Percentiles rank a stretch among this genome's conserved stretches.
Evolutionary conservation across 2,113 vertebrate genomes (phyloP).

Genomic region (Plecotus auritus): DNA sequence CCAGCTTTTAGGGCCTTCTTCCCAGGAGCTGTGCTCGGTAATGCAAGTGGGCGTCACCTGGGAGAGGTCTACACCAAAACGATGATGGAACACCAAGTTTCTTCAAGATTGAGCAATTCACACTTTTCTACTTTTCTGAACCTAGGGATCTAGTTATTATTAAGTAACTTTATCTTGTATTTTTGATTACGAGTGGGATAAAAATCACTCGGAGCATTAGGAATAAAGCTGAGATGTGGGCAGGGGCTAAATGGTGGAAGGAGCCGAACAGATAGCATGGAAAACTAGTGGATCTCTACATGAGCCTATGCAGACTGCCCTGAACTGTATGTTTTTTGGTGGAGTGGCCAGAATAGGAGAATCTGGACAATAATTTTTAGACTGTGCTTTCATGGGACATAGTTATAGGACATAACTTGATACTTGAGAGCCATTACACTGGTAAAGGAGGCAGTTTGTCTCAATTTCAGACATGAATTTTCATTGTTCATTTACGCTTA

Average conservation of each 20-base stretch:
- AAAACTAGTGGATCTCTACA: background rate
- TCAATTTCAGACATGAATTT: background rate
- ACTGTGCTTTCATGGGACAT: background rate
- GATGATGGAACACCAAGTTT: background rate
- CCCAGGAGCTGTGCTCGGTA: background rate
- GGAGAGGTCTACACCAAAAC: background rate
- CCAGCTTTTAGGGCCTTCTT: background rate
- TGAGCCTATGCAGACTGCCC: background rate
- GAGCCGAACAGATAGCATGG: background rate
- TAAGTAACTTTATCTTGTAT: background rate
- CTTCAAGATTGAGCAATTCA: background rate
- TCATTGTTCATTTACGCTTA: slow-evolving; percentile 9
- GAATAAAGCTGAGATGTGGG: background rate
- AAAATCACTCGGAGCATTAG: background rate
- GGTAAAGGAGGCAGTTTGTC: background rate
- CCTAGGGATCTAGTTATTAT: background rate
- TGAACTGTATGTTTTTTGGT: background rate
- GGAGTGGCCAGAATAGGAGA: background rate
- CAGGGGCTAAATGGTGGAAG: background rate
- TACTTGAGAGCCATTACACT: background rate
- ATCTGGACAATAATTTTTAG: background rate
- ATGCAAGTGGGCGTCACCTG: background rate
- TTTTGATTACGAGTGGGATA: background rate
- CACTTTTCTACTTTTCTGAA: background rate
- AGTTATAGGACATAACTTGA: background rate